Conservation (phyloP, 2,797 vertebrate species). For the Carcharodon carcharias region DNA sequence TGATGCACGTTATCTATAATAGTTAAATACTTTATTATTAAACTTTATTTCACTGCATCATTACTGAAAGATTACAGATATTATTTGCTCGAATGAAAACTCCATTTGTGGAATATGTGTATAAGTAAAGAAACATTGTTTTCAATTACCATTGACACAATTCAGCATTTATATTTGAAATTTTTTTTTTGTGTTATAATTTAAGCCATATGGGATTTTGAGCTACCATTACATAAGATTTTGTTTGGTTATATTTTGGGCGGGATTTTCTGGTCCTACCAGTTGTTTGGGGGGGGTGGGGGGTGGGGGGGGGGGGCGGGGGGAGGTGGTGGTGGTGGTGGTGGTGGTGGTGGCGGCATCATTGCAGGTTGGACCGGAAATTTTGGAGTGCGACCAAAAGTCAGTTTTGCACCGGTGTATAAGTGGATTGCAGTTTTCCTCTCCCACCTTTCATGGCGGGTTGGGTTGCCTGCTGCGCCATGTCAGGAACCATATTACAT, state of each 20-base stretch:
- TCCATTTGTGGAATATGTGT: neutral
- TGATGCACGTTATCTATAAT: neutral
- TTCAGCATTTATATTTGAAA: neutral
- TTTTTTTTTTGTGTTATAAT: neutral
- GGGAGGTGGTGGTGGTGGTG: too few species aligned
- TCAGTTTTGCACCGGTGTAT: too few species aligned
- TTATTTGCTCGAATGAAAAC: neutral
- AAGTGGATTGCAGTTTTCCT: too few species aligned
- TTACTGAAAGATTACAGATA: neutral
- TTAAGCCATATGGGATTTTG: neutral
- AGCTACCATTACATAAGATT: neutral
- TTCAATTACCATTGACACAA: neutral
- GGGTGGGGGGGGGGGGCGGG: too few species aligned
- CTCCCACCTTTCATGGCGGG: too few species aligned
- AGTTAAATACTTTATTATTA: neutral
- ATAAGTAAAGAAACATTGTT: neutral
- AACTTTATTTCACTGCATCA: neutral
- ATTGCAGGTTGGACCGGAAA: too few species aligned
- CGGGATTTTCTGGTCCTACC: too few species aligned
- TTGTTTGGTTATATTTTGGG: neutral
- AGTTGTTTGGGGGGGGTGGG: neutral
- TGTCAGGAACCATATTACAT: too few species aligned
- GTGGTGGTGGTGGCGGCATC: too few species aligned
- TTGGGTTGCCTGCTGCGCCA: too few species aligned
- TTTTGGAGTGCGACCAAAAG: too few species aligned